These are phyloP conservation scores for Glaucomys volans DNA, from an alignment of 2,113 vertebrate genomes.

Conservation along the genomic window DNA sequence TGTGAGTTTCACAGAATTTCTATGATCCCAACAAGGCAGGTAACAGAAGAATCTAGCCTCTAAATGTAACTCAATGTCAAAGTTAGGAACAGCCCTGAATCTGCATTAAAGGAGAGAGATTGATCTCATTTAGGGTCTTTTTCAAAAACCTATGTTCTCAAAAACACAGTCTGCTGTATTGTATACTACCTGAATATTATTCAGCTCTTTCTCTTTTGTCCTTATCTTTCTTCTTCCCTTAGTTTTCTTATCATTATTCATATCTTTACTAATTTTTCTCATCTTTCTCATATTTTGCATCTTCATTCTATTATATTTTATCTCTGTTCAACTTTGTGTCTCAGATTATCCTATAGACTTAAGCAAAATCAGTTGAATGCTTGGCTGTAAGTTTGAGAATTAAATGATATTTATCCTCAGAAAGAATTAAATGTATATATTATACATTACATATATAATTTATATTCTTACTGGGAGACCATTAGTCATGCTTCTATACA, in stretches of 20 bases:
- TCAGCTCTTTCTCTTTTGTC: not conserved
- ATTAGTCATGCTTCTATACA: too few species aligned
- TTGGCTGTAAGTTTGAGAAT: not conserved
- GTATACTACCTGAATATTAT: not conserved
- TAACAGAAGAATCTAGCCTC: not conserved
- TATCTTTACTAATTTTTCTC: not conserved
- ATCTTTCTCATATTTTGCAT: not conserved
- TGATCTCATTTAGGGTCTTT: not conserved
- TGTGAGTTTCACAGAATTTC: not conserved
- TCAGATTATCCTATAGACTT: not conserved
- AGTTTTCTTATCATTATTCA: not conserved
- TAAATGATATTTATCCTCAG: not conserved
- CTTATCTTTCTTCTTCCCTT: not conserved
- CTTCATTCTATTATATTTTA: not conserved
- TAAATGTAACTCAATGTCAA: not conserved
- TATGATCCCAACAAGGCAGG: not conserved
- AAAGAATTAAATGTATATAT: not conserved
- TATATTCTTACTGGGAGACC: too few species aligned
- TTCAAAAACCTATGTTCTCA: not conserved
- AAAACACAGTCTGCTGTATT: not conserved
- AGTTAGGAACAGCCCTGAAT: slow-evolving; percentile 8
- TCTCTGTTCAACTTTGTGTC: not conserved
- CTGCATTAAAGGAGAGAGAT: not conserved
- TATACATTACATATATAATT: not conserved
- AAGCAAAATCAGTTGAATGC: not conserved